phyloP scores from a whole-genome alignment of 1,140 invertebrate species.

The Penaeus indicus region DNA sequence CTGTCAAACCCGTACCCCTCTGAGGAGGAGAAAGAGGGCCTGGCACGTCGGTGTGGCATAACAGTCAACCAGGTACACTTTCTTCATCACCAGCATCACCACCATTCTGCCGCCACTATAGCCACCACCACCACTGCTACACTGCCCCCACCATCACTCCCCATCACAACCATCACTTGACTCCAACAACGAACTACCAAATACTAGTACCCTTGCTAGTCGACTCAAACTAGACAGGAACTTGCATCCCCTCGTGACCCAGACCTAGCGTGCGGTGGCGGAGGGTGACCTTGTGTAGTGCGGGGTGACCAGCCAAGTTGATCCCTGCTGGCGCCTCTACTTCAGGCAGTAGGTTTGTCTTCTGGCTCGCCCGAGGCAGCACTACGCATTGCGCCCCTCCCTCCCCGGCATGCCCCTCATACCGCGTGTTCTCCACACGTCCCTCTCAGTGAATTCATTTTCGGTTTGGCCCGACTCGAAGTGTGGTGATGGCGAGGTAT shows the following conservation, averaged over 20 bases:
- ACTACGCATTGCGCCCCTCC: too few relatives aligned
- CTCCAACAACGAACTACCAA: constrained; percentile 48
- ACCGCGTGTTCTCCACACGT: too few relatives aligned
- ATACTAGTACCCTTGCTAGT: constrained; percentile 28
- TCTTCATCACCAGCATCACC: constrained; percentile 16
- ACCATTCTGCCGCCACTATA: constrained; percentile 12
- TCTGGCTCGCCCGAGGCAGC: too few relatives aligned
- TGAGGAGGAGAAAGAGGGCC: constrained; percentile 99
- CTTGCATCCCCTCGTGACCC: background rate
- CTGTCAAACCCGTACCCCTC: constrained; percentile 99
- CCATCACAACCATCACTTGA: constrained; percentile 7
- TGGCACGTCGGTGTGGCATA: constrained; percentile 99
- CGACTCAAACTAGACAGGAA: background rate
- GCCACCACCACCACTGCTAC: constrained; percentile 23
- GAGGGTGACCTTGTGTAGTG: background rate
- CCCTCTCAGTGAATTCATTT: too few relatives aligned
- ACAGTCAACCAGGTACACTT: constrained; percentile 89
- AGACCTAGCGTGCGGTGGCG: background rate
- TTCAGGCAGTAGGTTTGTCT: too few relatives aligned
- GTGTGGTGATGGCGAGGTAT: too few relatives aligned
- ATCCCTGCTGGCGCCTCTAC: background rate
- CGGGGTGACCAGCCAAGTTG: background rate
- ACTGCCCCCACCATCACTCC: constrained; percentile 22
- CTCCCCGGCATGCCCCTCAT: too few relatives aligned
- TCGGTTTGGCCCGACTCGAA: too few relatives aligned